Conservation (phyloP, 2,888 invertebrate species). For the Hydraecia micacea region DNA sequence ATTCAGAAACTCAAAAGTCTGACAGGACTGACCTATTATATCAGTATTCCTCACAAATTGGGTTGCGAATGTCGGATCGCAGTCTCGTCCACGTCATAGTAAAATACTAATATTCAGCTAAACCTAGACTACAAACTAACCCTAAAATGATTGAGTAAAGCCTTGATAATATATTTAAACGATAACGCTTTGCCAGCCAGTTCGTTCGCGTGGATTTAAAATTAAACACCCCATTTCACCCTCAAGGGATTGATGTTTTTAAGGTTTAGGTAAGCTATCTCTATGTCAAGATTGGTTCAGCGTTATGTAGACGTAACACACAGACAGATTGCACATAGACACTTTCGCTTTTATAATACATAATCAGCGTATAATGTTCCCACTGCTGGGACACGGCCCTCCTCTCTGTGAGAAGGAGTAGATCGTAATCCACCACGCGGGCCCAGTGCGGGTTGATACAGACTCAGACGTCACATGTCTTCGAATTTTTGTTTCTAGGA, state of each 20-base stretch:
- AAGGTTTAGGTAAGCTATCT: neutral
- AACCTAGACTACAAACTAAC: slow-evolving; percentile 11
- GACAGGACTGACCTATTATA: slow-evolving; percentile 1
- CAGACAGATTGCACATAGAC: neutral
- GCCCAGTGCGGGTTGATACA: too few relatives aligned
- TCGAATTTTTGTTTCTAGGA: too few relatives aligned
- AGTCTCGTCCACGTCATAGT: slow-evolving; percentile 26
- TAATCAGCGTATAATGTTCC: too few relatives aligned
- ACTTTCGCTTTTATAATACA: neutral
- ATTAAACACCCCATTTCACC: neutral
- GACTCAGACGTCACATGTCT: too few relatives aligned
- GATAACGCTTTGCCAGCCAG: neutral
- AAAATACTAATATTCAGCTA: slow-evolving; percentile 8
- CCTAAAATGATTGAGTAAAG: neutral
- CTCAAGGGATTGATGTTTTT: neutral
- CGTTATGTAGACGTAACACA: neutral
- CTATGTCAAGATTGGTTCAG: neutral
- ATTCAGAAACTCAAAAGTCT: neutral
- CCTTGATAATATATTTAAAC: neutral
- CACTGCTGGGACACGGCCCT: too few relatives aligned
- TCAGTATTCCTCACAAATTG: slow-evolving; percentile 13
- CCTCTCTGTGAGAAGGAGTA: too few relatives aligned
- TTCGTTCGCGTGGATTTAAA: neutral
- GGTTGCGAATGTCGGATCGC: neutral
- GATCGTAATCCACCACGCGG: too few relatives aligned